Percentiles rank a stretch among this genome's conserved stretches.
These are phyloP conservation scores for Coendou prehensilis DNA, from an alignment of 2,797 vertebrate genomes.

Conservation along the genomic window DNA sequence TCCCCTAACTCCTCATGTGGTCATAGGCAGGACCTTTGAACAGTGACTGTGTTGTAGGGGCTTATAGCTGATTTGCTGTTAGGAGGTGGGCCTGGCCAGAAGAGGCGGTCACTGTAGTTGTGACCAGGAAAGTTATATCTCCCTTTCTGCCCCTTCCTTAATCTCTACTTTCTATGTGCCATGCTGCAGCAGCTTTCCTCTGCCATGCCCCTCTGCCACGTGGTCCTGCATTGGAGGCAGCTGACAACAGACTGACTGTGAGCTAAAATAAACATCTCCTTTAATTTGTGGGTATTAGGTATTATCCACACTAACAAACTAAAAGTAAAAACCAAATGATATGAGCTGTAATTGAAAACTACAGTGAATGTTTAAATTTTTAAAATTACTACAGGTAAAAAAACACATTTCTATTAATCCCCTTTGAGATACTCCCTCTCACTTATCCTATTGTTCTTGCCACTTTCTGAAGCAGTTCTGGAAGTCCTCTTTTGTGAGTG, in stretches of 20 bases:
- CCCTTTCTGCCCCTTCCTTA: not conserved
- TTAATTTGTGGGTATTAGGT: not conserved
- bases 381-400: not conserved
- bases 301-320: conserved; percentile 6
- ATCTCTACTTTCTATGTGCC: not conserved
- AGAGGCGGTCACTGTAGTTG: not conserved
- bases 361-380: not conserved
- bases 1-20: not conserved
- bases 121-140: not conserved
- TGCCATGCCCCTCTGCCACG: not conserved
- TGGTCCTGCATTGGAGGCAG: not conserved
- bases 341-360: not conserved
- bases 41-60: too few species aligned
- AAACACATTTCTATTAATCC: not conserved
- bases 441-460: too few species aligned
- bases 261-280: not conserved
- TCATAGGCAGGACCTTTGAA: not conserved
- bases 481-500: not conserved
- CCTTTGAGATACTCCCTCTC: not conserved
- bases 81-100: not conserved
- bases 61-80: not conserved
- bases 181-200: not conserved
- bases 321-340: conserved; percentile 44
- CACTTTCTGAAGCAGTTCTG: not conserved
- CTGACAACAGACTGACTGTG: not conserved